Evolutionary conservation across 2,797 vertebrate genomes (phyloP), one percentile per base, ranked within the genome.

Genomic region (Crenichthys baileyi): DNA sequence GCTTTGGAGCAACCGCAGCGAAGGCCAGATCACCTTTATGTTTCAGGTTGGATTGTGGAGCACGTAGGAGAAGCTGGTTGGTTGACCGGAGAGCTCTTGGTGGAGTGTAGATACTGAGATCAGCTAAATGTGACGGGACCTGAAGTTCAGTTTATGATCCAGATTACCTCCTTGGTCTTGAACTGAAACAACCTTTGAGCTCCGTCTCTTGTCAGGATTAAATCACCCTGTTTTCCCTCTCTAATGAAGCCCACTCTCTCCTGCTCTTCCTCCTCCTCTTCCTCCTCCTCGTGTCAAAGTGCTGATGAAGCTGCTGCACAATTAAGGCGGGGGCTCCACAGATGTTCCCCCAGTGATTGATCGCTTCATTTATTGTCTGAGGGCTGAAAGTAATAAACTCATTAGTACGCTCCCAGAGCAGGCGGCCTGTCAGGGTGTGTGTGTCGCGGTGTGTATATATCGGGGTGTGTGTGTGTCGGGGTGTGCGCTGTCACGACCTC

Each of bases 361-460:
- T 93, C 26, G 78, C 78, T 93, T 90, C 83, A 83, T 93, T 93
- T 94, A 91, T 90, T 91, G 83, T 88, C 86, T 89, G 85, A 88
- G 87, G 88, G 85, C 76, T 79, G 79, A 88, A 88, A 75, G 79
- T 91, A 88, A 93, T 92, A 90, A 93, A 92, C 82, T 89, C 86
- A 93, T 93, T 92, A 93, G 79, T 77, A 78, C 79, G 73, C 41
- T 85, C 83, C 72, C 81, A 70, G 75, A 78, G 84, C 76, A 76
- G 29, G 51, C 51, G 53, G 75, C 51, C 18, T 73, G 79, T 75
- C 46, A 61, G 76, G 67, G 79, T 80, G 79, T 70, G 73, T 77
- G 76, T 76, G 80, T 70, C 3, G 3, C 48, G 1, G 48, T 2
- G 48, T 50, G 48, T 51, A 13, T 51, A 13, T 51, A 13, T 51